Conservation (phyloP, 2,113 vertebrate species). For the Pithys albifrons region DNA sequence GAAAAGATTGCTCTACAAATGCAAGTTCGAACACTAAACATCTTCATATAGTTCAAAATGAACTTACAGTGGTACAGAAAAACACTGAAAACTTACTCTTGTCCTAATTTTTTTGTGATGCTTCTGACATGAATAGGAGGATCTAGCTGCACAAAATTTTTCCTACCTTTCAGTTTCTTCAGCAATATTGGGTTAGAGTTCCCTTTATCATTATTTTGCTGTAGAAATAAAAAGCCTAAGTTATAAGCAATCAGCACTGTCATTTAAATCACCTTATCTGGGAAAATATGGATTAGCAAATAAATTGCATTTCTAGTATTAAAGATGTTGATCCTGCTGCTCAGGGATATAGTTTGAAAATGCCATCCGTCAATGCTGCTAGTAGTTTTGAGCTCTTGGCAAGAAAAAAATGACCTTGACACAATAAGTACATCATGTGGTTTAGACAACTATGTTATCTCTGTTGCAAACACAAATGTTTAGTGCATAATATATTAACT, state of each 20-base stretch:
- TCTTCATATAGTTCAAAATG: not conserved
- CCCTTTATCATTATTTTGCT: not conserved
- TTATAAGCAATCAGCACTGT: not conserved
- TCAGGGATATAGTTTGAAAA: not conserved
- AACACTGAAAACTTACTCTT: not conserved
- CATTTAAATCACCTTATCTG: not conserved
- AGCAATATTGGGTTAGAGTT: not conserved
- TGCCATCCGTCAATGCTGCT: accelerated
- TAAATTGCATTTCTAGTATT: not conserved
- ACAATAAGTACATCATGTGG: not conserved
- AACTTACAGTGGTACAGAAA: not conserved
- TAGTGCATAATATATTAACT: constrained; percentile 28
- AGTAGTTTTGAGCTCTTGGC: not conserved
- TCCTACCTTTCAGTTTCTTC: not conserved
- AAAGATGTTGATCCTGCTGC: not conserved
- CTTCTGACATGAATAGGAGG: not conserved
- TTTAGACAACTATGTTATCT: not conserved
- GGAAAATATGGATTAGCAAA: not conserved
- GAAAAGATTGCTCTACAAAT: not conserved
- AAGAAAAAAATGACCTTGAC: not conserved
- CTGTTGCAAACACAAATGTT: not conserved
- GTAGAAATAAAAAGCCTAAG: not conserved
- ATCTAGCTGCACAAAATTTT: not conserved
- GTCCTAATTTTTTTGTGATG: not conserved
- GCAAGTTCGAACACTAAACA: not conserved